Percentiles rank a stretch among this genome's conserved stretches.
phyloP scores from a whole-genome alignment of 2,113 vertebrate genomes.

The Gavialis gangeticus region DNA sequence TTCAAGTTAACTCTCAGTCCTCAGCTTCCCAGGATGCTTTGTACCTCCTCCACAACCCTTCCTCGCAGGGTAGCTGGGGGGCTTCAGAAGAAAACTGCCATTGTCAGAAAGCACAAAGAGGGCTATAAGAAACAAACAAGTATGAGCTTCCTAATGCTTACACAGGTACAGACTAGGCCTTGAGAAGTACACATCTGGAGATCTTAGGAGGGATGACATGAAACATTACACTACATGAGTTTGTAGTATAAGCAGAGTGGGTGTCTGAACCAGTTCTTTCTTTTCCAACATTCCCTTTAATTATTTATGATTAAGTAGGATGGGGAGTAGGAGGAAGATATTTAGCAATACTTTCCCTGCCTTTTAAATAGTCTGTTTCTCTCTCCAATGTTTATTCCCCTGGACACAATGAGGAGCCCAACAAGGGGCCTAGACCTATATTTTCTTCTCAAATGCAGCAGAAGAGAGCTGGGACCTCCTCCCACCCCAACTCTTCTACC shows the following conservation, averaged over 20 bases:
- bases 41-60: no score
- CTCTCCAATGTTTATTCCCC: not conserved
- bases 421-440: not conserved
- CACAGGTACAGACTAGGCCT: not conserved
- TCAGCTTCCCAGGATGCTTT: no score
- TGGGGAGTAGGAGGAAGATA: not conserved
- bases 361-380: not conserved
- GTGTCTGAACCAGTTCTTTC: conserved; percentile 3
- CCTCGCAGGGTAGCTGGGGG: no score
- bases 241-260: not conserved
- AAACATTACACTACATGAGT: not conserved
- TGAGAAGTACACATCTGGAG: not conserved
- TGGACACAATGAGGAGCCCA: not conserved
- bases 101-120: not conserved
- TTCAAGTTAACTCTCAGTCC: no score
- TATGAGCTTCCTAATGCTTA: not conserved
- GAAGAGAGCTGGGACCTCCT: not conserved
- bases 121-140: not conserved
- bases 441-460: not conserved
- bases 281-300: not conserved
- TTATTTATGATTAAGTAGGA: accelerated
- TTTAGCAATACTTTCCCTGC: not conserved
- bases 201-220: not conserved
- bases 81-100: no score
- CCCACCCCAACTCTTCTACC: not conserved